Evolutionary conservation across 2,888 invertebrate genomes (phyloP).

Genomic region (Hybos culiciformis): DNA sequence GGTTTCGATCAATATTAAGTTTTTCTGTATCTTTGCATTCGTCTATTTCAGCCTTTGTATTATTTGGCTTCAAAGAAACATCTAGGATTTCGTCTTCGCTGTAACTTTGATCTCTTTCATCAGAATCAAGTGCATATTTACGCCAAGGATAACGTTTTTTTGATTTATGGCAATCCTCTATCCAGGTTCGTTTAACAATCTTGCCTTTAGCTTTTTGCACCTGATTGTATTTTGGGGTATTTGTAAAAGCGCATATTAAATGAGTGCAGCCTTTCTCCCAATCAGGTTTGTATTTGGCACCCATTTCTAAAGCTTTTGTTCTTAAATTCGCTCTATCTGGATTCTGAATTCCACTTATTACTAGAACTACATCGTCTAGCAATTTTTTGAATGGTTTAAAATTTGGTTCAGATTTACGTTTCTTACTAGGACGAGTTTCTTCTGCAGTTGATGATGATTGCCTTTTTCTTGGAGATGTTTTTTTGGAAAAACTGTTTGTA

Average conservation of each 20-base stretch:
- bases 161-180: slow-evolving; percentile 46
- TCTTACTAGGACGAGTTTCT: slow-evolving; percentile 21
- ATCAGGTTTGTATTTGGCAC: slow-evolving; percentile 62
- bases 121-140: slow-evolving; percentile 27
- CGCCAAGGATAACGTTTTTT: slow-evolving; percentile 39
- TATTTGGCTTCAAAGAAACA: slow-evolving; percentile 17
- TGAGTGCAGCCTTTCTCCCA: slow-evolving; percentile 70
- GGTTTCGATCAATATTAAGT: neutral
- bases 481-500: neutral
- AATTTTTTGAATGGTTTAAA: slow-evolving; percentile 44
- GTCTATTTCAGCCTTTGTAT: neutral
- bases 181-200: slow-evolving; percentile 62
- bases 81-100: slow-evolving; percentile 32
- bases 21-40: neutral
- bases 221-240: slow-evolving; percentile 75
- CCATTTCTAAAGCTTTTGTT: slow-evolving; percentile 56
- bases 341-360: slow-evolving; percentile 78
- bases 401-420: slow-evolving; percentile 15
- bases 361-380: slow-evolving; percentile 54
- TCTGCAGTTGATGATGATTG: slow-evolving; percentile 16
- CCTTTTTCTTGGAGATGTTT: slow-evolving; percentile 16
- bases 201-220: slow-evolving; percentile 46
- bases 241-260: slow-evolving; percentile 80
- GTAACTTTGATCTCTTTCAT: slow-evolving; percentile 21
- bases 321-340: slow-evolving; percentile 58